These are phyloP conservation scores for Premnoplex brunnescens DNA, from an alignment of 2,797 vertebrate species.

Conservation along the genomic window DNA sequence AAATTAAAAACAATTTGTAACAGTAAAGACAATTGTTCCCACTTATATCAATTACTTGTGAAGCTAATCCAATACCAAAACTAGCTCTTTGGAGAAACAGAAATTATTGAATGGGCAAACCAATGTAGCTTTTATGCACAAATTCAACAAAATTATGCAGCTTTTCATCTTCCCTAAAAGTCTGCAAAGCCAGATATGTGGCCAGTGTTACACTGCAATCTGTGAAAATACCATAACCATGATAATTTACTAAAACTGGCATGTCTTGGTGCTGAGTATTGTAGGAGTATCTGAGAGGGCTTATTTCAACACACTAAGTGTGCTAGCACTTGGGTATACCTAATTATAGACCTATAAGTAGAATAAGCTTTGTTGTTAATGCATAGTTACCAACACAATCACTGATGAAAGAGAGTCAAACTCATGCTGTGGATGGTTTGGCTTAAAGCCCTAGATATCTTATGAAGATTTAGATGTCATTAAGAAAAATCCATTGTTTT, in stretches of 20 bases:
- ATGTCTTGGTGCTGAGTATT: background rate
- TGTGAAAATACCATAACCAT: background rate
- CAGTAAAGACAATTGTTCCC: background rate
- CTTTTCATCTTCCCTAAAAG: background rate
- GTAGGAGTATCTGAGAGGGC: background rate
- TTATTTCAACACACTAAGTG: background rate
- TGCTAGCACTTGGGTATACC: background rate
- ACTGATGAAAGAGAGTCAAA: background rate
- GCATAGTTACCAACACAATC: background rate
- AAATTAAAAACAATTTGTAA: background rate
- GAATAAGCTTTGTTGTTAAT: background rate
- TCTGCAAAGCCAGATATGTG: background rate
- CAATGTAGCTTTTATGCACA: background rate
- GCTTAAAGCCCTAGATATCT: constrained; percentile 1
- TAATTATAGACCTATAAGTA: background rate
- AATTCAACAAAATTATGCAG: background rate
- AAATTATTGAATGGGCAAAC: background rate
- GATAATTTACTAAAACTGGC: background rate
- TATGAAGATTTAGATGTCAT: background rate
- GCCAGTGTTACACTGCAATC: background rate
- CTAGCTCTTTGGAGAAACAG: background rate
- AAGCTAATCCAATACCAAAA: background rate
- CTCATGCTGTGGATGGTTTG: background rate
- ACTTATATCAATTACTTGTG: background rate
- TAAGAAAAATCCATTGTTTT: background rate